These are phyloP conservation scores for Serrognathus titanus DNA, from an alignment of 2,888 invertebrate genomes.

Conservation along the genomic window DNA sequence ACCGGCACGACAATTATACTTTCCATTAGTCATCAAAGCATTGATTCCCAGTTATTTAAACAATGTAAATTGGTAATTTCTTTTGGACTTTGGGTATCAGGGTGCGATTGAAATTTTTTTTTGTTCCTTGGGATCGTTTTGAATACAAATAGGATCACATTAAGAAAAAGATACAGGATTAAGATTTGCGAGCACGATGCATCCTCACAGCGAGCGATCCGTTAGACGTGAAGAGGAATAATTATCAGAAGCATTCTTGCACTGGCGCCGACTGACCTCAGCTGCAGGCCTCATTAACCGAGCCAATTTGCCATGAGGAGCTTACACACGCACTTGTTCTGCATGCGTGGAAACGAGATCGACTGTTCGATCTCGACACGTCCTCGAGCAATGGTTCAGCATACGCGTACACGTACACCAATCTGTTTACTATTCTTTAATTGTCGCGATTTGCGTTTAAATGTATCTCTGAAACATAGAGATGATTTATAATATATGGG, in stretches of 20 bases:
- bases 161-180: no score
- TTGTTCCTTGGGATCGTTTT: no score
- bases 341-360: slow-evolving; percentile 14
- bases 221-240: slow-evolving; percentile 24
- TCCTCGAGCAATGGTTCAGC: background rate
- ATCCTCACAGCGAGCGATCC: slow-evolving; percentile 1
- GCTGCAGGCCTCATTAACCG: slow-evolving; percentile 36
- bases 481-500: no score
- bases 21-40: no score
- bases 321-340: slow-evolving; percentile 24
- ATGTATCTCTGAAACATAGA: no score
- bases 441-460: background rate
- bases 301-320: slow-evolving; percentile 34
- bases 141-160: no score
- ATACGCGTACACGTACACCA: background rate
- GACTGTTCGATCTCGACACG: background rate
- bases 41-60: no score
- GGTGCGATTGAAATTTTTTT: no score
- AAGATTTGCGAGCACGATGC: no score
- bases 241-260: slow-evolving; percentile 32
- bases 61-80: no score
- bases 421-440: background rate
- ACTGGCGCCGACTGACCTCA: slow-evolving; percentile 37
- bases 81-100: no score
- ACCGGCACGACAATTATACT: no score